Evolutionary conservation across 2,797 vertebrate genomes (phyloP), one percentile per base, ranked within the genome.

Genomic region (Lepus townsendii): DNA sequence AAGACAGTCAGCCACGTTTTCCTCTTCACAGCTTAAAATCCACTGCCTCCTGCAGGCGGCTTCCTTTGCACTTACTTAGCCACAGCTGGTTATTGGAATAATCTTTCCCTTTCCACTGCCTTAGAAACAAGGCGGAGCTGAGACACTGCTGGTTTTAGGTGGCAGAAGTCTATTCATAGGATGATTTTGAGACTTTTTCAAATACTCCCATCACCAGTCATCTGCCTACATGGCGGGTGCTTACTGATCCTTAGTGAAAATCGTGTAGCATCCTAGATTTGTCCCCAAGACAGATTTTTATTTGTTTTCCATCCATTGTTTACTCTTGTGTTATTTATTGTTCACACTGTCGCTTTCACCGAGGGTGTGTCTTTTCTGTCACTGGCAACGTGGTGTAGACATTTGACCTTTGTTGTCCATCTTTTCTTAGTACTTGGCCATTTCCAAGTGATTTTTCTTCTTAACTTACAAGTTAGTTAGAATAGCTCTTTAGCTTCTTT

Each of bases 371-470:
- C 4, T 88, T 63, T 85, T 83, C 83, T 30, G 54, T 90, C 38
- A 75, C 79, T 82, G 11, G 30, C 30, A 65, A 65, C 17, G 66
- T 69, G 47, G 24, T 10, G 24, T 89, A 62, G 76, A 91, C 24
- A 54, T 52, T 35, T 66, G 84, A 26, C 79, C 35, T 84, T 92
- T 22, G 47, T 83, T 83, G 13, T 78, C 62, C 76, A 72, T 80
- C 32, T 17, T 4, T 94, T 80, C 80, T 72, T 71, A 96, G 83
- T 86, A 83, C 89, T 90, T 54, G 76, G 38, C 84, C 60, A 54
- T 84, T 96, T 92, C 42, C 32, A 19, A 62, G 35, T 65, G 47
- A 79, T 80, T 93, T 91, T 72, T 89, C 35, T 91, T 52, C 92
- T 91, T 88, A 57, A 42, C 27, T 85, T 83, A 47, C 1, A 83